These are phyloP conservation scores for Bombyx mandarina DNA, from an alignment of 1,140 invertebrate genomes.

Conservation along the genomic window DNA sequence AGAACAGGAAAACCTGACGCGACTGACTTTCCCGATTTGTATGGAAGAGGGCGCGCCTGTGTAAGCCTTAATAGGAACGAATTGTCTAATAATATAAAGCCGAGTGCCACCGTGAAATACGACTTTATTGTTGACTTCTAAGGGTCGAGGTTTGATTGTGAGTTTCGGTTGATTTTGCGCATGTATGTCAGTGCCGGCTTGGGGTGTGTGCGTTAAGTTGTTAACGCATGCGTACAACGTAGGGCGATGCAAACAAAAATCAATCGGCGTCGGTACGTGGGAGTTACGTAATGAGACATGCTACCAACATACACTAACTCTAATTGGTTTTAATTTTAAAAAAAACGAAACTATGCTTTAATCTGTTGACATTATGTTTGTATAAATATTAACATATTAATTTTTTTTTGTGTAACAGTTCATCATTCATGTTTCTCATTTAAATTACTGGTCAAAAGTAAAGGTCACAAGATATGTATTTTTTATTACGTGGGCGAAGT, in stretches of 20 bases:
- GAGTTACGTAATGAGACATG: slow-evolving; percentile 58
- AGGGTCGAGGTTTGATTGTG: slow-evolving; percentile 6
- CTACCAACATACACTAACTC: slow-evolving; percentile 38
- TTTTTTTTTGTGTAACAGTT: too few relatives aligned
- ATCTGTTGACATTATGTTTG: too few relatives aligned
- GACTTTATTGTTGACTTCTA: slow-evolving; percentile 10
- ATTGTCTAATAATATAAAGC: slow-evolving; percentile 65
- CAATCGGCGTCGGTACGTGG: slow-evolving; percentile 55
- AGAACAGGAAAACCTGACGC: slow-evolving; percentile 53
- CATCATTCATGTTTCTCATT: too few relatives aligned
- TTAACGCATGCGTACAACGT: slow-evolving; percentile 47
- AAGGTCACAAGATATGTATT: too few relatives aligned
- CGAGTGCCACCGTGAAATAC: slow-evolving; percentile 9
- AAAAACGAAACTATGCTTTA: too few relatives aligned
- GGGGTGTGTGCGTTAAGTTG: slow-evolving; percentile 32
- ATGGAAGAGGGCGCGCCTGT: slow-evolving; percentile 63
- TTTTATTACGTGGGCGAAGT: too few relatives aligned
- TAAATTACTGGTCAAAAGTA: too few relatives aligned
- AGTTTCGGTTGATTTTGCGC: slow-evolving; percentile 7
- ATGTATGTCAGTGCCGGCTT: slow-evolving; percentile 18
- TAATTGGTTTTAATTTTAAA: slow-evolving; percentile 32
- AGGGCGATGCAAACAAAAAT: slow-evolving; percentile 52
- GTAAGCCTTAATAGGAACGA: slow-evolving; percentile 49
- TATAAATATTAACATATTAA: too few relatives aligned
- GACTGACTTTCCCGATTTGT: slow-evolving; percentile 54